phyloP scores from a whole-genome alignment of 2,797 vertebrate genomes.

The Balearica regulorum region DNA sequence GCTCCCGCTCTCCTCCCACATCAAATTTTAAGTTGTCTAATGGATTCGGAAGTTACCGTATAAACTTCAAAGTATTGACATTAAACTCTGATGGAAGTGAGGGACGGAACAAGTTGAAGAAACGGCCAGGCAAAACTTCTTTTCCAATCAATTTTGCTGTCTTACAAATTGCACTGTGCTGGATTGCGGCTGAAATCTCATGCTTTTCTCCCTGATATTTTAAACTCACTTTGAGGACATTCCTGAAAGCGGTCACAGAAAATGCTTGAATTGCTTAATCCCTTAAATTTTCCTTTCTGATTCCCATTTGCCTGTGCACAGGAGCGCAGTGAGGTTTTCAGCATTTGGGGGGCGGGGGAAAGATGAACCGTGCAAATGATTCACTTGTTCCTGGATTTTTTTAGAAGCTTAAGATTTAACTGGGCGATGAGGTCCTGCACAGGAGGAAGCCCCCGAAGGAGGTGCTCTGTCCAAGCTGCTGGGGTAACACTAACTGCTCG shows the following conservation, averaged over 20 bases:
- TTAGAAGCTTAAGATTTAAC: background rate
- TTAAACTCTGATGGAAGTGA: background rate
- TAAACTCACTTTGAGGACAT: background rate
- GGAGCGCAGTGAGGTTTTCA: background rate
- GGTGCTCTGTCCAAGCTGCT: background rate
- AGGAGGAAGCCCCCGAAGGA: background rate
- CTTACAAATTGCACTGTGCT: background rate
- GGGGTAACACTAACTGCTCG: background rate
- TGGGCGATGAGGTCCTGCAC: background rate
- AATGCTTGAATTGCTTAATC: background rate
- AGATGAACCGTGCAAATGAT: fast-evolving
- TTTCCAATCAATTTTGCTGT: background rate
- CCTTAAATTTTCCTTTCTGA: background rate
- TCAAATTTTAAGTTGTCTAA: background rate
- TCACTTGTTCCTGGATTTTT: background rate
- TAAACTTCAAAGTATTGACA: background rate
- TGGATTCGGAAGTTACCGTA: background rate
- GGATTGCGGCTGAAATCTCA: background rate
- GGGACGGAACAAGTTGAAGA: background rate
- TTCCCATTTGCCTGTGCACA: background rate
- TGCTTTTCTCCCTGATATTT: background rate
- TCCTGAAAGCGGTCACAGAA: background rate
- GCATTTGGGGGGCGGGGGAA: fast-evolving
- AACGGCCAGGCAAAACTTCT: background rate
- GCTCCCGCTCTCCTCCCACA: background rate